Percentiles rank a stretch among this genome's conserved stretches.
These are phyloP conservation scores for Microctenopoma steveboyesi DNA, from an alignment of 2,797 vertebrate species.

Conservation along the genomic window DNA sequence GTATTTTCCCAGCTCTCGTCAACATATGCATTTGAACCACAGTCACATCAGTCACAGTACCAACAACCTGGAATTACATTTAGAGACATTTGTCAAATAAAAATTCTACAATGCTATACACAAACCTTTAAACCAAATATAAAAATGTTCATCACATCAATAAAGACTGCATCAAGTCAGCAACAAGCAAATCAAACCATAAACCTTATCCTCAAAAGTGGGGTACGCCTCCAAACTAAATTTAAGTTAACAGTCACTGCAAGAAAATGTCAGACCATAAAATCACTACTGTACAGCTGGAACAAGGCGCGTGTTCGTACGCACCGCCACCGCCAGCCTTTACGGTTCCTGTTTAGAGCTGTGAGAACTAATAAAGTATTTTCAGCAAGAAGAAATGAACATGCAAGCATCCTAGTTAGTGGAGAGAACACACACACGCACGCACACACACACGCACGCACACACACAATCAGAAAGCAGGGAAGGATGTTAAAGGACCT, in stretches of 20 bases:
- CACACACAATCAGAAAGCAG: background rate
- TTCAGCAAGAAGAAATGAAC: conserved; percentile 24
- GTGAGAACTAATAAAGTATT: conserved; percentile 11
- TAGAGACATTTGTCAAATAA: conserved; percentile 47
- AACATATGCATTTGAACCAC: conserved; percentile 50
- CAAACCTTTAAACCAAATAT: conserved; percentile 19
- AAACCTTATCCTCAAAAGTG: background rate
- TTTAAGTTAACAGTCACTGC: conserved; percentile 6
- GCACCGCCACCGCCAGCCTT: conserved; percentile 18
- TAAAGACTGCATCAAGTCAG: conserved; percentile 26
- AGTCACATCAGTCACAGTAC: conserved; percentile 62
- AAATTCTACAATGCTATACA: conserved; percentile 51
- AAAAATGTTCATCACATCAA: conserved; percentile 27
- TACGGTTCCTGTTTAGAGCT: conserved; percentile 11
- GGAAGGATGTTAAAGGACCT: background rate
- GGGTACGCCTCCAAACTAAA: conserved; percentile 9
- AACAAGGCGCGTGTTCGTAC: conserved; percentile 22
- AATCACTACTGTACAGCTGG: conserved; percentile 13
- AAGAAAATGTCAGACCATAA: conserved; percentile 7
- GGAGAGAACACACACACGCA: background rate
- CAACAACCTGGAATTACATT: conserved; percentile 62
- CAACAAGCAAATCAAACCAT: conserved; percentile 26
- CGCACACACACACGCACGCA: no score
- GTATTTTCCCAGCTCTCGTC: conserved; percentile 43
- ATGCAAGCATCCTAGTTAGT: conserved; percentile 38